A percentile compares a stretch with the other conserved stretches of the same genome.
Evolutionary conservation across 2,888 invertebrate species (phyloP).

Genomic region (Agyllia agylla): DNA sequence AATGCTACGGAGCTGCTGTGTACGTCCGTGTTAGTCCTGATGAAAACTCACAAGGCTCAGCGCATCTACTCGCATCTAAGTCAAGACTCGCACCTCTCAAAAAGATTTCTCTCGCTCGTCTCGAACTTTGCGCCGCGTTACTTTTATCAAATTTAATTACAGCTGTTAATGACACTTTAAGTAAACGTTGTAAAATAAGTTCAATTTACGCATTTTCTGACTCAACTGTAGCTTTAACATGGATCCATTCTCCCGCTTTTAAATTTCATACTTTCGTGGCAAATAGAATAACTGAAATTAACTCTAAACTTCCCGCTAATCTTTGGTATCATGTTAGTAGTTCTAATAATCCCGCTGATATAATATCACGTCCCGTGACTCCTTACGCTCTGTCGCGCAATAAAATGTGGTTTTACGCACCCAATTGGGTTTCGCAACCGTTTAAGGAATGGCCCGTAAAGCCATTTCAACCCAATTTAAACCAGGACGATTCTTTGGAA

Average conservation of each 20-base stretch:
- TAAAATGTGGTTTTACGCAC: not conserved
- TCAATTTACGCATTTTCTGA: not conserved
- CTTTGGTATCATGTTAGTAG: not conserved
- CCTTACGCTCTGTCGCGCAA: not conserved
- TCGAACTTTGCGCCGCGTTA: not conserved
- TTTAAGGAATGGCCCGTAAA: not conserved
- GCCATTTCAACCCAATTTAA: not conserved
- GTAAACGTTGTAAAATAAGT: not conserved
- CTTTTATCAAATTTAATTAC: not conserved
- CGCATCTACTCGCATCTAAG: not conserved
- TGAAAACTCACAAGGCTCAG: not conserved
- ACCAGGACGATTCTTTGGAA: not conserved
- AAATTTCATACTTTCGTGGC: not conserved
- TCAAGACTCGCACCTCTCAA: not conserved
- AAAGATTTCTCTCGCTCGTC: not conserved
- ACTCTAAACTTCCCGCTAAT: not conserved
- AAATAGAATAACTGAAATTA: not conserved
- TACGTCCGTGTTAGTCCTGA: not conserved
- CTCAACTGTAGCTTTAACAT: not conserved
- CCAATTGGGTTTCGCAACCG: not conserved
- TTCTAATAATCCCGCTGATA: not conserved
- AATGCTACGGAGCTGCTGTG: not conserved
- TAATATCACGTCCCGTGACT: not conserved
- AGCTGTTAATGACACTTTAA: not conserved
- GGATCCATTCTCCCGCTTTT: not conserved